phyloP scores from a whole-genome alignment of 2,113 vertebrate species.

The Hemicordylus capensis region DNA sequence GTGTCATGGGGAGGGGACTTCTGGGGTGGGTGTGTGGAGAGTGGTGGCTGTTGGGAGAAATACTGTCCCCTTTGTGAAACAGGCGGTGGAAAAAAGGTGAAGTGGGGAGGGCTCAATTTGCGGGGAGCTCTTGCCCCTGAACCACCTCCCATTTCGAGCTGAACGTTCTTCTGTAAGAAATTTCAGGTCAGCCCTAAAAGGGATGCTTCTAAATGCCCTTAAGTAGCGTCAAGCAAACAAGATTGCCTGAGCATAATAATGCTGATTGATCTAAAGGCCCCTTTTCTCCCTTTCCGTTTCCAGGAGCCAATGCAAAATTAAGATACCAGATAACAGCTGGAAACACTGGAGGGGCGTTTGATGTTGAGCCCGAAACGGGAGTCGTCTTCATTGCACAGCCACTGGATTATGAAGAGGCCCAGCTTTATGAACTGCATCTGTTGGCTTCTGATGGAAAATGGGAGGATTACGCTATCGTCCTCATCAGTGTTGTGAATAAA shows the following conservation, averaged over 20 bases:
- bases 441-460: conserved; percentile 91
- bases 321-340: conserved; percentile 90
- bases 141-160: too few relatives aligned
- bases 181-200: background rate
- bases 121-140: too few relatives aligned
- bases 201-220: background rate
- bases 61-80: too few relatives aligned
- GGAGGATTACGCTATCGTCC: conserved; percentile 85
- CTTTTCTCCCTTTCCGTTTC: conserved; percentile 26
- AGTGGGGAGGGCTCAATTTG: too few relatives aligned
- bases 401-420: conserved; percentile 86
- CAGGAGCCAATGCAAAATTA: conserved; percentile 87
- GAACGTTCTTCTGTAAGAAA: too few relatives aligned
- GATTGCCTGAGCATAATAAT: background rate
- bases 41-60: too few relatives aligned
- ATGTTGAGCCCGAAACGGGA: conserved; percentile 86
- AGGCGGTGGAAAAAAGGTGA: too few relatives aligned
- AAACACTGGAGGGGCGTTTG: conserved; percentile 84
- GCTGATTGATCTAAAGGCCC: background rate
- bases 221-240: background rate
- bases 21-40: too few relatives aligned
- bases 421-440: conserved; percentile 85
- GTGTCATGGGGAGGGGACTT: too few relatives aligned
- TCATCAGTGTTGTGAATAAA: conserved; percentile 86
- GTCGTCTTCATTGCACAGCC: conserved; percentile 85